Conservation (phyloP, 2,797 vertebrate genomes). For the Anisognathus igniventris region DNA sequence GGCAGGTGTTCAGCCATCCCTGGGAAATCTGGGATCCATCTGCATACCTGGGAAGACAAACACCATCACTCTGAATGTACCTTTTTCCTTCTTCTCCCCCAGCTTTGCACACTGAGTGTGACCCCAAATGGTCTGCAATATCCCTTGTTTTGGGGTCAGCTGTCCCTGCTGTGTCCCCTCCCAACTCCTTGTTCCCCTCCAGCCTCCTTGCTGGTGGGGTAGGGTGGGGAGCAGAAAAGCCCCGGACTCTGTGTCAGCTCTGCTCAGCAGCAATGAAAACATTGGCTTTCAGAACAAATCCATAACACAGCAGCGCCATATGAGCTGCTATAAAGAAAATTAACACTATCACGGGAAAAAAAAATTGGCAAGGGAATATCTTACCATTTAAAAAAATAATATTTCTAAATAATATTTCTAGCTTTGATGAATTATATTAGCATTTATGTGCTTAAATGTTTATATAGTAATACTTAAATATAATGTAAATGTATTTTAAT, state of each 20-base stretch:
- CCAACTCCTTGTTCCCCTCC: rapidly evolving
- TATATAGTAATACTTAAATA: neutral
- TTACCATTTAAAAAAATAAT: neutral
- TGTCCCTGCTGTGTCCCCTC: neutral
- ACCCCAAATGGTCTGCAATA: rapidly evolving
- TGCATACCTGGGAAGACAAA: neutral
- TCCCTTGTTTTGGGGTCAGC: neutral
- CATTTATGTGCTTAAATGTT: neutral
- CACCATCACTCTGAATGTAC: no score
- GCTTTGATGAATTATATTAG: neutral
- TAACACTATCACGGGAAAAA: neutral
- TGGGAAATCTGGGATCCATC: neutral
- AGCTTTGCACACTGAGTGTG: neutral
- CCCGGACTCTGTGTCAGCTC: neutral
- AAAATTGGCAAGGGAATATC: neutral
- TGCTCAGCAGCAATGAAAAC: neutral
- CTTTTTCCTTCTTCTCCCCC: neutral
- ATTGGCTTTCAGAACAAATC: neutral
- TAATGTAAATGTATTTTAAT: neutral
- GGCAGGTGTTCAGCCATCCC: neutral
- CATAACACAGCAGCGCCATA: neutral
- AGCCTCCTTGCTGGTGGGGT: rapidly evolving
- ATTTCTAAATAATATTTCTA: neutral
- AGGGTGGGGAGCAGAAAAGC: neutral
- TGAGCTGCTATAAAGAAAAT: neutral